Evolutionary conservation across 2,113 vertebrate genomes (phyloP).

Genomic region (Pygoscelis adeliae): DNA sequence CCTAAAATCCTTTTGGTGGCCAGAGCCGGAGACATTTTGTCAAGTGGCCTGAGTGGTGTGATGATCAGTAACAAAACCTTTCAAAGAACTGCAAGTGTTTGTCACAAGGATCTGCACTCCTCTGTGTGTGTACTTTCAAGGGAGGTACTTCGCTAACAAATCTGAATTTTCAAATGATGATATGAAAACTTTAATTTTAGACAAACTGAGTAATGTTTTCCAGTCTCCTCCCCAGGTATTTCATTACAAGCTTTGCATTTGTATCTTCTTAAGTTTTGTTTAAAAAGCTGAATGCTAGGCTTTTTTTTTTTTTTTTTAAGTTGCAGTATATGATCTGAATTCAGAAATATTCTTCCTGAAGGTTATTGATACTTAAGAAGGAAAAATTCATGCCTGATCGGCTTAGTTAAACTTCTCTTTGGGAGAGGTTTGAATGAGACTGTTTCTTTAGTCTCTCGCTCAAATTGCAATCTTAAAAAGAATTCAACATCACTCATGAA

Average conservation of each 20-base stretch:
- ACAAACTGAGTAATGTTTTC: not conserved
- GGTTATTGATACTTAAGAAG: not conserved
- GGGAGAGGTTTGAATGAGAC: not conserved
- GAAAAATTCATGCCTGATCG: not conserved
- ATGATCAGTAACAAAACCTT: not conserved
- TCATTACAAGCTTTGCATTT: not conserved
- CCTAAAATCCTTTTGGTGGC: not conserved
- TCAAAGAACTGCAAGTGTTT: not conserved
- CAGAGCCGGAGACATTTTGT: not conserved
- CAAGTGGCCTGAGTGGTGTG: not conserved
- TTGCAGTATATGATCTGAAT: not conserved
- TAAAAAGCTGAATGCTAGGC: not conserved
- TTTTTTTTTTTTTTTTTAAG: not conserved
- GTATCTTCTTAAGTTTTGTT: not conserved
- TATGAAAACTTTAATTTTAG: not conserved
- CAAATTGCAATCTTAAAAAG: not conserved
- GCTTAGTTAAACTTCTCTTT: not conserved
- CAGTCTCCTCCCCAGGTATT: not conserved
- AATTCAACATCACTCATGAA: not conserved
- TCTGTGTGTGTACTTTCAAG: not conserved
- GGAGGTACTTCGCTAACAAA: not conserved
- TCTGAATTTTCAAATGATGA: not conserved
- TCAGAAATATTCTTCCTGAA: not conserved
- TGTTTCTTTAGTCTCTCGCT: not conserved
- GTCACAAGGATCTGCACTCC: not conserved